Conservation (phyloP, 2,888 invertebrate species). For the Scrobipalpa costella region DNA sequence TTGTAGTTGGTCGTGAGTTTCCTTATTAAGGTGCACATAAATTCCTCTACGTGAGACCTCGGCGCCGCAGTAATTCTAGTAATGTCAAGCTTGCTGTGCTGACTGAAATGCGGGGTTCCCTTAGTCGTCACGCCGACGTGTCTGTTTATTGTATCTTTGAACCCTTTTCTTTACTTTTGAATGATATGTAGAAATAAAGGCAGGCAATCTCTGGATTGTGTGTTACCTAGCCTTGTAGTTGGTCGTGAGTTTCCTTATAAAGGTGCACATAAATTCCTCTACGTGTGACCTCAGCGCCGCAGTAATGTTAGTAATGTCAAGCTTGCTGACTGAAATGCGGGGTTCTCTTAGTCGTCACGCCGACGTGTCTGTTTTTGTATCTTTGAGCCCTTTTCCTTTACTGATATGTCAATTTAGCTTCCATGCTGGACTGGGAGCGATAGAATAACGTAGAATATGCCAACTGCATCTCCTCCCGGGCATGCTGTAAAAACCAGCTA, state of each 20-base stretch:
- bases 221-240: constrained; percentile 11
- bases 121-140: too few relatives aligned
- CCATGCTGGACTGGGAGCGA: too few relatives aligned
- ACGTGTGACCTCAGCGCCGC: constrained; percentile 21
- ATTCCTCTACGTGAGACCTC: constrained; percentile 24
- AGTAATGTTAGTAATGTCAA: constrained; percentile 12
- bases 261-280: constrained; percentile 16
- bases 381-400: neutral
- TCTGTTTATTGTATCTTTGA: neutral
- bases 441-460: too few relatives aligned
- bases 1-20: constrained; percentile 20
- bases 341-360: neutral
- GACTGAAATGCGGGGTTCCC: neutral
- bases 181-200: too few relatives aligned
- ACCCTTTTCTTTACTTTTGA: neutral
- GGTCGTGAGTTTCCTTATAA: constrained; percentile 28
- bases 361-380: neutral
- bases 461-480: too few relatives aligned
- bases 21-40: constrained; percentile 26
- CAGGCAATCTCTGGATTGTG: too few relatives aligned
- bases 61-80: neutral
- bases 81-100: constrained; percentile 13
- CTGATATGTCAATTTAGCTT: too few relatives aligned
- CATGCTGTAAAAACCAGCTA: too few relatives aligned
- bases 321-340: neutral